Base-by-base conservation (phyloP, 1,140 invertebrate species). In the Ostrea edulis region DNA sequence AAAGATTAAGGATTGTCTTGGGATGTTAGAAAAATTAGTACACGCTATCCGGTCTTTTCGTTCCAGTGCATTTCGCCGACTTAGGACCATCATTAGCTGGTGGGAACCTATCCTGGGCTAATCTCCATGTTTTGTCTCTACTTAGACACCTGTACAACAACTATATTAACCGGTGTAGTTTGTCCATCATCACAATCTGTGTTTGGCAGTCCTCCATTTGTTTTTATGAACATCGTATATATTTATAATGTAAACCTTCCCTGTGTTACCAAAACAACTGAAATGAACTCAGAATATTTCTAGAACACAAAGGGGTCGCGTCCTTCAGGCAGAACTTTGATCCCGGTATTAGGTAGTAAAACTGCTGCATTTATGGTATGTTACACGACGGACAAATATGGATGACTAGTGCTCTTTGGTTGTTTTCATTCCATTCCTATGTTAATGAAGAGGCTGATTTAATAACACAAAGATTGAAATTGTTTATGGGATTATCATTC, bases 161-260 rank as follows among this genome's bases (percentile, higher is more conserved):
- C 22, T 29, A 29, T 77, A 77, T 77, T 25, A 77, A 77, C 68
- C 17, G 29, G 22, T 77, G 25, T 77, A 77, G 12, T 77, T 77
- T 77, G 68, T 77, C 68, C 25, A 25, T 77, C 68, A 77, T 77
- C 22, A 29, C 29, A 77, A 77, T 29, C 68, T 77, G 29, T 77
- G 68, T 77, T 77, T 77, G 68, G 68, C 68, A 77, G 29, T 35
- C 29, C 22, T 77, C 68, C 68, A 77, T 77, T 77, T 77, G 68
- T 77, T 77, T 62, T 77, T 77, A 35, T 77, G 68, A 77, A 29
- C 68, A 77, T 77, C 22, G 68, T 77, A 77, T 77, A 77, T 77
- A 77, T 77, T 29, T 25, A 77, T 77, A 77, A 77, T 77, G 68
- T 77, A 77, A 77, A 77, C 68, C 29, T 29, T 77, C 29, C 68